phyloP scores from a whole-genome alignment of 2,113 vertebrate species.

The Isurus oxyrinchus region DNA sequence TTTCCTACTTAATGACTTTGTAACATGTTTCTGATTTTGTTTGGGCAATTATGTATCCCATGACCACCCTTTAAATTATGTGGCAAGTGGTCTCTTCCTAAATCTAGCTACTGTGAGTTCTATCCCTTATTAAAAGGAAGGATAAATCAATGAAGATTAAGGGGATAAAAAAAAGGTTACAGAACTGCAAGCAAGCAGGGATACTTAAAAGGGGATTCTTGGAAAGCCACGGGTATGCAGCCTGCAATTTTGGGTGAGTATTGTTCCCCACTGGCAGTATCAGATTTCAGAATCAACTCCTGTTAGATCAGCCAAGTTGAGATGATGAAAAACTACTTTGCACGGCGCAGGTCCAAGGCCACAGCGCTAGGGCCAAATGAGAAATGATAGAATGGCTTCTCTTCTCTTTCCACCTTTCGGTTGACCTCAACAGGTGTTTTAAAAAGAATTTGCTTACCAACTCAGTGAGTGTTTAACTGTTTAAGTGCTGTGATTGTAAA shows the following conservation, averaged over 20 bases:
- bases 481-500: no score
- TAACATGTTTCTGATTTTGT: not conserved
- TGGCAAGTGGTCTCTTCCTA: not conserved
- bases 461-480: no score
- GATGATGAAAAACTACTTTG: not conserved
- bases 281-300: not conserved
- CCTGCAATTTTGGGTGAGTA: not conserved
- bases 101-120: not conserved
- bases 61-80: not conserved
- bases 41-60: not conserved
- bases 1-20: not conserved
- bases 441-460: no score
- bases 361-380: not conserved
- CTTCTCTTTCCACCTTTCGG: no score
- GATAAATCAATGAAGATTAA: no score
- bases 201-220: not conserved
- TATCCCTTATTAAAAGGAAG: not conserved
- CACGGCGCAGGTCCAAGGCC: not conserved
- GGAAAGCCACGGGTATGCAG: not conserved
- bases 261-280: not conserved
- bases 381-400: no score
- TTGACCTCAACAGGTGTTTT: no score
- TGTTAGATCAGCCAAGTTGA: not conserved
- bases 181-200: not conserved
- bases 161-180: not conserved